Evolutionary conservation across 2,888 invertebrate species (phyloP).

Genomic region (Temnothorax unifasciatus): DNA sequence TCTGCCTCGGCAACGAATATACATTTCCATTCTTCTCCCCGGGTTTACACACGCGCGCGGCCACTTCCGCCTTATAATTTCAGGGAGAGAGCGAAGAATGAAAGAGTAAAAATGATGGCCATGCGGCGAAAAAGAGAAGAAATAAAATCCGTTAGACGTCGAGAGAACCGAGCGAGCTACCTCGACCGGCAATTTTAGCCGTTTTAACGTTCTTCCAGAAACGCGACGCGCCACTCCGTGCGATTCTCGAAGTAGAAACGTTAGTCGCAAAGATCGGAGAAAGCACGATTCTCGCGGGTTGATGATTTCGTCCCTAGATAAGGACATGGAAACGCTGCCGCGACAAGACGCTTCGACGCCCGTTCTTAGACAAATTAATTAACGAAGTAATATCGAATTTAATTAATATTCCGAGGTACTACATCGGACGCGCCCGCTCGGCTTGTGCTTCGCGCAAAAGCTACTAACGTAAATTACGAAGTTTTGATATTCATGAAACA

Average conservation of each 20-base stretch:
- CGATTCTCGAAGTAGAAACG: slow-evolving; percentile 10
- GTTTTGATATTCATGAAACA: slow-evolving; percentile 59
- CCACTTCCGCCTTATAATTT: slow-evolving; percentile 55
- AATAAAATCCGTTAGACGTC: slow-evolving; percentile 6
- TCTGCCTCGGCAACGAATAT: slow-evolving; percentile 47
- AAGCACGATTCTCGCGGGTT: slow-evolving; percentile 21
- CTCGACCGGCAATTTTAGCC: slow-evolving; percentile 18
- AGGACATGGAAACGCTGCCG: slow-evolving; percentile 44
- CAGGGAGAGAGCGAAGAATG: slow-evolving; percentile 29
- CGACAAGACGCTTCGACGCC: slow-evolving; percentile 46
- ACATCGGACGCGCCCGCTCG: slow-evolving; percentile 41
- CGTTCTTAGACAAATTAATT: slow-evolving; percentile 56
- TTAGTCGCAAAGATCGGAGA: slow-evolving; percentile 32
- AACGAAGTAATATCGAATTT: slow-evolving; percentile 59
- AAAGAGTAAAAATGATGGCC: slow-evolving; percentile 44
- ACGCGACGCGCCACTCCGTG: not conserved
- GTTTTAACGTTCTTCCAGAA: slow-evolving; percentile 18
- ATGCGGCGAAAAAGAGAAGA: not conserved
- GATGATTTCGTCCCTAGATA: slow-evolving; percentile 37
- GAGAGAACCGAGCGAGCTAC: slow-evolving; percentile 16
- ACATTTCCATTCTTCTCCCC: slow-evolving; percentile 53
- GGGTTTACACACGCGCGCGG: slow-evolving; percentile 31
- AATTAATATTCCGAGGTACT: slow-evolving; percentile 54
- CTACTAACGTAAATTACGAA: slow-evolving; percentile 57
- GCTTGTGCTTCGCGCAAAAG: slow-evolving; percentile 44